These are phyloP conservation scores for Osmoderma eremita DNA, from an alignment of 2,888 invertebrate species.

Conservation along the genomic window DNA sequence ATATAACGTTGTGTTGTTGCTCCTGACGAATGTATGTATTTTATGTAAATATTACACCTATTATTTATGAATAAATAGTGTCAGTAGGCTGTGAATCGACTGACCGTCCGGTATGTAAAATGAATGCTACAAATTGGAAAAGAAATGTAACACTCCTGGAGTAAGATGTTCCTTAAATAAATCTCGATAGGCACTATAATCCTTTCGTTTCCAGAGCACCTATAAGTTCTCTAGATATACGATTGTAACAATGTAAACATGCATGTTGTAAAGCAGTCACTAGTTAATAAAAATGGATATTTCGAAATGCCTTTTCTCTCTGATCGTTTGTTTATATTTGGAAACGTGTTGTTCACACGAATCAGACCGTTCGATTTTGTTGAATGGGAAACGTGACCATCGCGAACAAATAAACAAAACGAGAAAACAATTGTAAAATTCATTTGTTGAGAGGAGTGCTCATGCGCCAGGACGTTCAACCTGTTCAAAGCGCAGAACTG, in stretches of 20 bases:
- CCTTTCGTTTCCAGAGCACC: constrained; percentile 34
- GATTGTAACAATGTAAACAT: constrained; percentile 24
- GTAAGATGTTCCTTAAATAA: constrained; percentile 45
- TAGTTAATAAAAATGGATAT: constrained; percentile 12
- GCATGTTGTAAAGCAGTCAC: constrained; percentile 22
- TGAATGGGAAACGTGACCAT: constrained; percentile 11
- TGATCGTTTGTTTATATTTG: constrained; percentile 13
- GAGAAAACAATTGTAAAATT: constrained; percentile 24
- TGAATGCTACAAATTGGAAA: neutral
- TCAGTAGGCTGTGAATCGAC: constrained; percentile 54
- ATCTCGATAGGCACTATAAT: constrained; percentile 31
- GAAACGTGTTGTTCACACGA: constrained; percentile 26
- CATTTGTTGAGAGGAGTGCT: constrained; percentile 27
- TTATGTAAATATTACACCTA: constrained; percentile 44
- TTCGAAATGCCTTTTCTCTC: constrained; percentile 14
- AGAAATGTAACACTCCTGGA: constrained; percentile 30
- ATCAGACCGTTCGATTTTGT: constrained; percentile 28
- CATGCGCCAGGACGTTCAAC: constrained; percentile 37
- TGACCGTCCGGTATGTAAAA: constrained; percentile 47
- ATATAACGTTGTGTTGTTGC: constrained; percentile 11
- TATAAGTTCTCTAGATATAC: constrained; percentile 17
- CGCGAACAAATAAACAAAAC: constrained; percentile 13
- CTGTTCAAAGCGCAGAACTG: constrained; percentile 27
- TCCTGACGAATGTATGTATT: constrained; percentile 4
- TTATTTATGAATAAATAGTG: constrained; percentile 50